Evolutionary conservation across 2,113 vertebrate genomes (phyloP), one percentile per base, ranked within the genome.

Genomic region (Lagopus leucura): DNA sequence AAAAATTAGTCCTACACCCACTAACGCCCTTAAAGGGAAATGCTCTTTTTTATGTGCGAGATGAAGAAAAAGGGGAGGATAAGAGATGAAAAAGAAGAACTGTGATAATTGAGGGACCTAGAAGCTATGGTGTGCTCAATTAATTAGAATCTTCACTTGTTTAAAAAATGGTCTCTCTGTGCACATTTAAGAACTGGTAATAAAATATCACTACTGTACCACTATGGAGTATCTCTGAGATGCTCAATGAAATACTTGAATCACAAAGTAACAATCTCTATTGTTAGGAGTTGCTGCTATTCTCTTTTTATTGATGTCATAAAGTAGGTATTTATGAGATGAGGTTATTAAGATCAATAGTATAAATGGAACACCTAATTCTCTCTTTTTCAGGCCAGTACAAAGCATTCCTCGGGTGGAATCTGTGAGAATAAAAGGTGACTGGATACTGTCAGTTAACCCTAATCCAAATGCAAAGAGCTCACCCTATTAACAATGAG

Each of bases 391-490:
- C 94, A 96, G 95, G 79, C 79, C 34, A 47, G 88, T 80, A 97
- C 95, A 95, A 97, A 97, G 96, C 95, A 82, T 96, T 94, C 88
- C 95, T 94, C 91, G 36, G 28, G 93, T 94, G 8, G 93, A 87
- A 91, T 96, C 93, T 82, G 82, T 93, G 20, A 34, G 84, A 96
- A 94, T 94, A 93, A 97, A 97, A 95, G 94, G 95, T 93, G 96
- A 96, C 74, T 58, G 95, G 97, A 94, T 93, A 83, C 97, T 94
- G 95, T 94, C 94, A 92, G 93, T 97, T 96, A 96, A 95, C 95
- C 97, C 96, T 97, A 96, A 97, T 97, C 97, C 97, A 96, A 97
- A 97, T 97, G 97, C 96, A 96, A 97, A 97, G 97, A 96, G 86
- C 92, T 97, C 95, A 94, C 95, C 96, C 92, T 96, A 88, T 97